Percentiles rank a stretch among this genome's conserved stretches.
These are phyloP conservation scores for Macroramphosus scolopax DNA, from an alignment of 2,797 vertebrate genomes.

Conservation along the genomic window DNA sequence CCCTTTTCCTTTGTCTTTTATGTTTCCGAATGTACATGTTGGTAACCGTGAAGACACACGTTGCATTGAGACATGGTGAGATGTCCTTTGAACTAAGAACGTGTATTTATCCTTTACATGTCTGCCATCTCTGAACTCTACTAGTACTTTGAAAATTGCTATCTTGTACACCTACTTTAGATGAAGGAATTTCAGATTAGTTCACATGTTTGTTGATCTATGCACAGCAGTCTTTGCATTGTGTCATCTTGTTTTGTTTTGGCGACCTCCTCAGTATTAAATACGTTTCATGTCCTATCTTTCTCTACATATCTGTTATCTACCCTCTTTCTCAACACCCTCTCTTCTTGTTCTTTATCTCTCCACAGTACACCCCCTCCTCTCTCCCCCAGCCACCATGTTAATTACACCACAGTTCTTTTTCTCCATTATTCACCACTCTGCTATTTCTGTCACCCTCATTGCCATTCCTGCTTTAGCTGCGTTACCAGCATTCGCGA, in stretches of 20 bases:
- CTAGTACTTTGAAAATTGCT: conserved; percentile 12
- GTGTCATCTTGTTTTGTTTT: too few relatives aligned
- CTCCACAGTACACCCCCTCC: conserved; percentile 21
- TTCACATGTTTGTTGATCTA: too few relatives aligned
- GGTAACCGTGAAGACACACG: too few relatives aligned
- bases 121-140: conserved; percentile 7
- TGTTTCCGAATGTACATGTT: too few relatives aligned
- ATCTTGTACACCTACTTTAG: conserved; percentile 4
- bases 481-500: conserved; percentile 57
- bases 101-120: conserved; percentile 33
- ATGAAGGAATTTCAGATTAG: conserved; percentile 1
- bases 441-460: conserved; percentile 66
- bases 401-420: conserved; percentile 69
- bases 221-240: too few relatives aligned
- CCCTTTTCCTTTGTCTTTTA: too few relatives aligned
- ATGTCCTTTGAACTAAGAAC: too few relatives aligned
- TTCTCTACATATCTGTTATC: conserved; percentile 12
- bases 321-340: conserved; percentile 16
- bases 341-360: conserved; percentile 44
- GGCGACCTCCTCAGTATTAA: too few relatives aligned
- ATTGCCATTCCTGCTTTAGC: conserved; percentile 38
- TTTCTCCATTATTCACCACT: conserved; percentile 68
- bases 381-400: conserved; percentile 45
- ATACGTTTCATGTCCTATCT: conserved; percentile 23
- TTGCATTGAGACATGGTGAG: too few relatives aligned